Evolutionary conservation across 2,888 invertebrate genomes (phyloP), one percentile per base, ranked within the genome.

Genomic region (Caenorhabditis doughertyi): DNA sequence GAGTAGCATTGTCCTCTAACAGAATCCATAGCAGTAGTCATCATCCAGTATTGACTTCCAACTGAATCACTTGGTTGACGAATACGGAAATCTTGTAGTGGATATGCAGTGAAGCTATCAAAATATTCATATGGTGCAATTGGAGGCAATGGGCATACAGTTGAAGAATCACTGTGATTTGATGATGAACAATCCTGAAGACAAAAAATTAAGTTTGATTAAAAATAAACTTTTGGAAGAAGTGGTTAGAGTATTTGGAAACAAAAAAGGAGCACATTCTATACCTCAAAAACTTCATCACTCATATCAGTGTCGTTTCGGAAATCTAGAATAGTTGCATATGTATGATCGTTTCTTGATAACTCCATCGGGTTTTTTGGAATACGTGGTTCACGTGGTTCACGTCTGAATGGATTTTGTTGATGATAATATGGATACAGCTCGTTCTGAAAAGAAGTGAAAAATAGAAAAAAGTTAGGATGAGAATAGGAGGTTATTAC

Each of bases 231-330:
- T 47, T 47, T 23, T 23, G 5, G 0, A 56, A 2, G 29, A 16
- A 29, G 0, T 56, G 56, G 32, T 35, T 7, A 32, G 8, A 18
- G 32, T 11, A 18, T 3, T 32, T 32, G 35, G 9, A 27, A 23
- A 16, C 21, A 62, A 64, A 53, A 16, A 42, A 68, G 67, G 32
- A 68, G 53, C 44, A 58, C 79, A 25, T 60, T 21, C 5, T 49
- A 49, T 79, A 79, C 79, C 79, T 79, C 71, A 42, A 80, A 80
- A 13, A 73, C 81, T 13, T 74, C 81, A 62, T 82, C 82, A 29
- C 77, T 77, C 58, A 72, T 18, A 18, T 72, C 72, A 21, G 77
- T 72, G 1, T 67, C 67, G 32, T 32, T 27, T 3, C 23, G 55
- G 35, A 68, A 82, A 32, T 82, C 82, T 18, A 72, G 25, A 39